Percentiles rank a stretch among this genome's conserved stretches.
These are phyloP conservation scores for Orthonevra nobilis DNA, from an alignment of 2,888 invertebrate species.

Conservation along the genomic window DNA sequence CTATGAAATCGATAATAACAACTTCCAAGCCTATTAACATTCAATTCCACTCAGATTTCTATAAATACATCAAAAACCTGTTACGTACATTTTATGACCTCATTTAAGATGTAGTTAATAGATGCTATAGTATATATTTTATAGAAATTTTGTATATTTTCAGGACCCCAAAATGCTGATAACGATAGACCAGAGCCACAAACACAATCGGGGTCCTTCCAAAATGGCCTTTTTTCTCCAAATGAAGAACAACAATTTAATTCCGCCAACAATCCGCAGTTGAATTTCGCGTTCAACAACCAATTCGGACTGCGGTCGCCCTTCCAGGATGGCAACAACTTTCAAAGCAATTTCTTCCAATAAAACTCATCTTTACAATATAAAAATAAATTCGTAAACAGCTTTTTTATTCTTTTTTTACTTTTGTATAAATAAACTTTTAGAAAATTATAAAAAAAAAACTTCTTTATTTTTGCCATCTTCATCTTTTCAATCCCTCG, in stretches of 20 bases:
- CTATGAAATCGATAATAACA: too few species aligned
- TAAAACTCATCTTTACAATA: conserved; percentile 36
- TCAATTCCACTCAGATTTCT: too few species aligned
- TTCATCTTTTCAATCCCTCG: too few species aligned
- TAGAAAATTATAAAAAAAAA: conserved; percentile 7
- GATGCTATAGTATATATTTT: background rate
- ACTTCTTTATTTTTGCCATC: too few species aligned
- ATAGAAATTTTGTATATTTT: background rate
- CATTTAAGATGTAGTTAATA: too few species aligned
- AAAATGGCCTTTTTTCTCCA: conserved; percentile 37
- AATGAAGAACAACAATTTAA: conserved; percentile 19
- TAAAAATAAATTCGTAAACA: background rate
- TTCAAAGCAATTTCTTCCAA: conserved; percentile 33
- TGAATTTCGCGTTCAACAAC: conserved; percentile 27
- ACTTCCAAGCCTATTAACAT: too few species aligned
- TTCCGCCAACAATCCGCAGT: background rate
- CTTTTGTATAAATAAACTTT: too few species aligned
- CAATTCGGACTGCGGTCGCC: conserved; percentile 29
- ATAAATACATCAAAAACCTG: too few species aligned
- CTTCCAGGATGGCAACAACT: conserved; percentile 36
- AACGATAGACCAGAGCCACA: conserved; percentile 21
- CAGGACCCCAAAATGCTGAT: conserved; percentile 19
- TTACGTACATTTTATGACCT: too few species aligned
- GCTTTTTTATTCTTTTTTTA: background rate
- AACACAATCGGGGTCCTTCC: conserved; percentile 9